Evolutionary conservation across 2,797 vertebrate species (phyloP).

Genomic region (Urophycis tenuis): DNA sequence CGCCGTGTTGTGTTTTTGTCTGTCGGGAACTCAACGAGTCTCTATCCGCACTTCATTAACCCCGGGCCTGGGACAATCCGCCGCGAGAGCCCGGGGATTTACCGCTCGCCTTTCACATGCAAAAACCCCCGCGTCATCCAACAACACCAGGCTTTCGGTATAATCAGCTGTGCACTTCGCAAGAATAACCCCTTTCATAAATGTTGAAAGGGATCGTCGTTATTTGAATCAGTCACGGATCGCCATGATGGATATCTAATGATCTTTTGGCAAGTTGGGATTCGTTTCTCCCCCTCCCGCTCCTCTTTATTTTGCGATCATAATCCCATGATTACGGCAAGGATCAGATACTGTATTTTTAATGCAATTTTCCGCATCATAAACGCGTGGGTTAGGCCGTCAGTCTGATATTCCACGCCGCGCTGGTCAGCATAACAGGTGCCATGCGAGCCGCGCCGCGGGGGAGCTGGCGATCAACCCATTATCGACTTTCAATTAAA

Average conservation of each 20-base stretch:
- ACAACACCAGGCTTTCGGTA: slow-evolving; percentile 65
- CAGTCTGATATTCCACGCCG: slow-evolving; percentile 35
- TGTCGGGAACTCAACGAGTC: slow-evolving; percentile 85
- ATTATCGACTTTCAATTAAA: slow-evolving; percentile 83
- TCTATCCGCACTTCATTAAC: slow-evolving; percentile 99
- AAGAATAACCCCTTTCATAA: slow-evolving; percentile 63
- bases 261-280: slow-evolving; percentile 54
- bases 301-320: slow-evolving; percentile 8
- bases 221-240: slow-evolving; percentile 67
- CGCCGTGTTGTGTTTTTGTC: slow-evolving; percentile 83
- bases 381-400: slow-evolving; percentile 56
- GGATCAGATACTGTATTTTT: slow-evolving; percentile 52
- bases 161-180: slow-evolving; percentile 82
- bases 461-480: slow-evolving; percentile 61
- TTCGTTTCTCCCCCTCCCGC: slow-evolving; percentile 10
- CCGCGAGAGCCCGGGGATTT: slow-evolving; percentile 81
- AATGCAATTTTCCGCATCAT: slow-evolving; percentile 64
- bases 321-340: slow-evolving; percentile 10
- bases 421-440: slow-evolving; percentile 59
- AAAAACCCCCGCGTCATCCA: slow-evolving; percentile 72
- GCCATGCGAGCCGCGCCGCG: slow-evolving; percentile 64
- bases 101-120: slow-evolving; percentile 88
- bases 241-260: slow-evolving; percentile 65
- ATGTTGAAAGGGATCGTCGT: slow-evolving; percentile 52
- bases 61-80: slow-evolving; percentile 83